Base-by-base conservation (phyloP, 2,888 invertebrate genomes). In the Chloroclystis v-ata region DNA sequence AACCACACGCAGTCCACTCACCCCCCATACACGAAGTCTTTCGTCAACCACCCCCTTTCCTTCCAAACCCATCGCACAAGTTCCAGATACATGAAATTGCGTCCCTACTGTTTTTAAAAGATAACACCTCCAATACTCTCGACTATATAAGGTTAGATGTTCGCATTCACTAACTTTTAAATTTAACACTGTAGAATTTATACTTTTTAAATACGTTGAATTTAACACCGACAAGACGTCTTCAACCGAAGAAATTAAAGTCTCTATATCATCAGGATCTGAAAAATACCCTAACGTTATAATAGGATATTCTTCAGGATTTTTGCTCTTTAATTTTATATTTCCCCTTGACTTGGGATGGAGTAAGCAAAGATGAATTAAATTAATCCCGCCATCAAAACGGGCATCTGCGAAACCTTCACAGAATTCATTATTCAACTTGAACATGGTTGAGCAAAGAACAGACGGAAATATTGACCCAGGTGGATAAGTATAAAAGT, bases 71-170 rank as follows among this genome's bases (percentile, higher is more conserved):
- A 81, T 82, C 0, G 68, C 64, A 48, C 78, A 78, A 3, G 80
- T 75, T 0, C 78, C 75, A 0, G 61, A 53, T 1, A 63, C 60
- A 49, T 82, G 81, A 61, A 92, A 94, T 39, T 92, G 90, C 0
- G 93, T 93, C 39, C 89, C 86, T 0, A 68, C 91, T 90, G 61
- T 47, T 11, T 65, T 62, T 13, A 62, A 45, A 5, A 63, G 46
- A 32, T 67, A 72, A 50, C 80, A 80, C 37, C 58, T 69, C 75
- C 74, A 78, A 50, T 75, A 79, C 1, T 69, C 67, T 11, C 52
- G 60, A 37, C 63, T 75, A 0, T 46, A 50, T 20, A 67, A 58
- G 4, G 38, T 35, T 0, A 66, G 46, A 10, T 49, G 46, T 4
- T 57, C 47, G 46, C 80, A 80, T 26, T 67, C 55, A 7, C 30